phyloP scores from a whole-genome alignment of 2,113 vertebrate species.

The Phaethornis superciliosus region DNA sequence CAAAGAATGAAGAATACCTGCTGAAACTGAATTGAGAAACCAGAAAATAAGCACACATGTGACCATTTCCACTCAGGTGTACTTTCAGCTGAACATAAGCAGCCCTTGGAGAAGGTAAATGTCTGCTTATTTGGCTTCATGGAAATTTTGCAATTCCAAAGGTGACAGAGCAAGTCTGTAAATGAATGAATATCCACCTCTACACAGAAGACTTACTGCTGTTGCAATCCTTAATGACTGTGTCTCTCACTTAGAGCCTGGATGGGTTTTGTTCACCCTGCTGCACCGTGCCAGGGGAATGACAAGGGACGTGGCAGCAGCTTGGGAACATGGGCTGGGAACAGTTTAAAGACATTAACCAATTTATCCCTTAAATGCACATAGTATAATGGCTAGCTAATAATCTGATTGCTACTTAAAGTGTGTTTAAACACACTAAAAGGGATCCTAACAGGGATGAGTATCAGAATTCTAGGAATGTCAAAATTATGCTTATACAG shows the following conservation, averaged over 20 bases:
- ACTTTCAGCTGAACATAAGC: neutral
- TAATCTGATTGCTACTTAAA: neutral
- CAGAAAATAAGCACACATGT: neutral
- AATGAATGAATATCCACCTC: neutral
- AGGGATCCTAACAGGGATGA: neutral
- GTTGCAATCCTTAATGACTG: neutral
- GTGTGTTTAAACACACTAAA: no score
- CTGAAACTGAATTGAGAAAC: neutral
- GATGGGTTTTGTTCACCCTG: fast-evolving
- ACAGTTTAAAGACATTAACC: neutral
- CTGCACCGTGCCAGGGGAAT: fast-evolving
- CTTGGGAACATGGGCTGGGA: neutral
- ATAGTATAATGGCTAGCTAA: neutral
- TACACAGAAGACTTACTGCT: neutral
- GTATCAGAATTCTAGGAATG: neutral
- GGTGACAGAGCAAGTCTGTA: neutral
- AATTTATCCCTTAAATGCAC: neutral
- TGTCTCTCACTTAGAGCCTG: neutral
- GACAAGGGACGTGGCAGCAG: neutral
- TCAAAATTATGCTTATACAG: neutral
- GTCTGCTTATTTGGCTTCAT: neutral
- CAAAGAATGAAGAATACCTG: neutral
- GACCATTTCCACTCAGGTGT: neutral
- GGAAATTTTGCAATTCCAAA: neutral
- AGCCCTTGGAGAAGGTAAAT: neutral